phyloP scores from a whole-genome alignment of 2,888 invertebrate genomes.

The Tanytarsus gracilentus region DNA sequence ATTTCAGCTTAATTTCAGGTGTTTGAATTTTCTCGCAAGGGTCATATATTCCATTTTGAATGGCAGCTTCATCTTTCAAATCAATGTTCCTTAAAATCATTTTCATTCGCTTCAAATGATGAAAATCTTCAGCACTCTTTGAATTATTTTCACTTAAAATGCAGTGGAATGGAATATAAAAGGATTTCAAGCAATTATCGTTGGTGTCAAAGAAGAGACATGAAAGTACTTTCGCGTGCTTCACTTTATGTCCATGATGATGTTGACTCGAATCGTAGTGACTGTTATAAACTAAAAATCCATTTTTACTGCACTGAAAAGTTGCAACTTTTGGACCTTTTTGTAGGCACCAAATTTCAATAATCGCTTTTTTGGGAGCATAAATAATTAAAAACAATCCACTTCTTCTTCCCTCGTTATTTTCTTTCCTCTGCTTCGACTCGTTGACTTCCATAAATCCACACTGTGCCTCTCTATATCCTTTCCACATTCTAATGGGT shows the following conservation, averaged over 20 bases:
- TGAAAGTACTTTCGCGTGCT: constrained; percentile 43
- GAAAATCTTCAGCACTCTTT: constrained; percentile 76
- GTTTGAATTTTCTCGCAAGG: constrained; percentile 60
- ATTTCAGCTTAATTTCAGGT: constrained; percentile 59
- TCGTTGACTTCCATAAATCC: constrained; percentile 82
- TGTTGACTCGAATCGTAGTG: constrained; percentile 48
- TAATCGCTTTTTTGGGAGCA: constrained; percentile 80
- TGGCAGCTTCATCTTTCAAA: constrained; percentile 45
- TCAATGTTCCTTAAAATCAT: constrained; percentile 54
- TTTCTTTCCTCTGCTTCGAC: constrained; percentile 34
- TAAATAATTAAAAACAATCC: constrained; percentile 85
- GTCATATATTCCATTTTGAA: constrained; percentile 46
- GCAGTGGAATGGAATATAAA: constrained; percentile 84
- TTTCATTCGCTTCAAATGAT: constrained; percentile 68
- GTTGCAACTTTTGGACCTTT: constrained; percentile 84
- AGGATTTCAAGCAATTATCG: constrained; percentile 70
- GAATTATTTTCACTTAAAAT: constrained; percentile 81
- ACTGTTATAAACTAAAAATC: constrained; percentile 67
- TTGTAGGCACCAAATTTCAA: constrained; percentile 89
- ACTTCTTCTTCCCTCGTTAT: constrained; percentile 44
- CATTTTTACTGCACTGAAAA: constrained; percentile 80
- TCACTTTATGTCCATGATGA: constrained; percentile 36
- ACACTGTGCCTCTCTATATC: constrained; percentile 91
- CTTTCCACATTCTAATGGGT: constrained; percentile 83
- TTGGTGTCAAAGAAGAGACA: constrained; percentile 72